Evolutionary conservation across 2,888 invertebrate species (phyloP), one percentile per base, ranked within the genome.

Genomic region (Aradus depressus): DNA sequence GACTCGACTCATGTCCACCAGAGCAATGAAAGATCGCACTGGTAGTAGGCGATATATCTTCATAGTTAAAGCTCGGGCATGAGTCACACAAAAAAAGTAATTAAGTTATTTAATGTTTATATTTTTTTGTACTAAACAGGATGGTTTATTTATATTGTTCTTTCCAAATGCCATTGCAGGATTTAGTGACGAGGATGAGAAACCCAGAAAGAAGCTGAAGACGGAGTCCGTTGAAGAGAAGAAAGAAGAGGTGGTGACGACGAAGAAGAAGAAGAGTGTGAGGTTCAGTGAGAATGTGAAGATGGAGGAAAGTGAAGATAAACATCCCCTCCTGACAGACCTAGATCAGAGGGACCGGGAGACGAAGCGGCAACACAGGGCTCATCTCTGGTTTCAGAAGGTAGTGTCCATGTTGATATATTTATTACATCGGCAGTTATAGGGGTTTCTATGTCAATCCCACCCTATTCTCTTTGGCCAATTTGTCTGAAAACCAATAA

Each of bases 381-480:
- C 89, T 0, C 79, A 88, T 61, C 69, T 88, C 26, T 91, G 91
- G 89, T 88, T 88, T 67, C 81, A 89, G 63, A 83, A 88, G 63
- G 69, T 69, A 32, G 31, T 37, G 12, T 51, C 45, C 28, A 44
- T 44, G 45, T 12, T 34, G 16, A 4, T 43, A 28, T 23, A 12
- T 3, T 3, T 18, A 23, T 2, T 41, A n/a, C n/a, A n/a, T n/a
- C n/a, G n/a, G n/a, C n/a, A n/a, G n/a, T n/a, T n/a, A n/a, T n/a
- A n/a, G n/a, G n/a, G 18, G 14, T 28, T 49, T 23, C 14, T 47
- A 16, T 35, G 19, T 37, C 44, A 41, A 44, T n/a, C n/a, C n/a
- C n/a, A n/a, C n/a, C n/a, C n/a, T n/a, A n/a, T n/a, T n/a, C n/a
- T n/a, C n/a, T n/a, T n/a, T n/a, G n/a, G n/a, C n/a, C n/a, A n/a